A percentile compares a stretch with the other conserved stretches of the same genome.
These are phyloP conservation scores for Cottoperca gobio DNA, from an alignment of 2,797 vertebrate species.

Conservation along the genomic window DNA sequence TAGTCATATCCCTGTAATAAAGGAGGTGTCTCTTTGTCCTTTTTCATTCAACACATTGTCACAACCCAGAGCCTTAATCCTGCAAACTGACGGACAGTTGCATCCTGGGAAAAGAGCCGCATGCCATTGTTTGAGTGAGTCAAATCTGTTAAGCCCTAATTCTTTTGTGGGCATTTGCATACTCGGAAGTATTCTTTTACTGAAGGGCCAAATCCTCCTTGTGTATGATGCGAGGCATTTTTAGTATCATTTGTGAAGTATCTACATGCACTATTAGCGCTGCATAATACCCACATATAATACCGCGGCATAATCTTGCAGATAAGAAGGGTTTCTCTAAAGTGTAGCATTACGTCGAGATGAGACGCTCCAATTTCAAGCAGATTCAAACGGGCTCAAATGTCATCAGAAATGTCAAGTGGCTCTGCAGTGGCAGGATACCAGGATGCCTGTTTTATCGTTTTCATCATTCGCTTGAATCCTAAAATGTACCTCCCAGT, in stretches of 20 bases:
- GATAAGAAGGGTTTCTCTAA: slow-evolving; percentile 87
- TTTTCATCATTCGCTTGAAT: slow-evolving; percentile 52
- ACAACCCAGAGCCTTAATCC: slow-evolving; percentile 88
- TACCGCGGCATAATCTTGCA: slow-evolving; percentile 87
- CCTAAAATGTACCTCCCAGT: slow-evolving; percentile 35
- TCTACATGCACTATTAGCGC: slow-evolving; percentile 92
- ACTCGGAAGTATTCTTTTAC: slow-evolving; percentile 92
- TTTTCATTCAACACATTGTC: slow-evolving; percentile 88
- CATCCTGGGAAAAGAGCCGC: slow-evolving; percentile 80
- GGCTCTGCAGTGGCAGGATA: slow-evolving; percentile 70
- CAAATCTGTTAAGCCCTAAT: slow-evolving; percentile 89
- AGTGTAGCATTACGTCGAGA: slow-evolving; percentile 85
- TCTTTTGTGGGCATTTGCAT: slow-evolving; percentile 90
- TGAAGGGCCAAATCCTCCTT: slow-evolving; percentile 89
- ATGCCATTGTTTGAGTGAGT: slow-evolving; percentile 86
- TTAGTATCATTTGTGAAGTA: slow-evolving; percentile 92
- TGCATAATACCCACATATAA: slow-evolving; percentile 83
- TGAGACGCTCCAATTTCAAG: slow-evolving; percentile 85
- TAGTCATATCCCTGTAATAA: slow-evolving; percentile 83
- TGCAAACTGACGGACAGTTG: slow-evolving; percentile 85
- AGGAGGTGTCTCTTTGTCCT: slow-evolving; percentile 80
- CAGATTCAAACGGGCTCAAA: slow-evolving; percentile 85
- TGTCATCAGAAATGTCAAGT: slow-evolving; percentile 88
- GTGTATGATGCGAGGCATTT: slow-evolving; percentile 88
- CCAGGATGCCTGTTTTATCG: slow-evolving; percentile 48